These are phyloP conservation scores for Hirudo medicinalis DNA, from an alignment of 1,140 invertebrate species.

Conservation along the genomic window DNA sequence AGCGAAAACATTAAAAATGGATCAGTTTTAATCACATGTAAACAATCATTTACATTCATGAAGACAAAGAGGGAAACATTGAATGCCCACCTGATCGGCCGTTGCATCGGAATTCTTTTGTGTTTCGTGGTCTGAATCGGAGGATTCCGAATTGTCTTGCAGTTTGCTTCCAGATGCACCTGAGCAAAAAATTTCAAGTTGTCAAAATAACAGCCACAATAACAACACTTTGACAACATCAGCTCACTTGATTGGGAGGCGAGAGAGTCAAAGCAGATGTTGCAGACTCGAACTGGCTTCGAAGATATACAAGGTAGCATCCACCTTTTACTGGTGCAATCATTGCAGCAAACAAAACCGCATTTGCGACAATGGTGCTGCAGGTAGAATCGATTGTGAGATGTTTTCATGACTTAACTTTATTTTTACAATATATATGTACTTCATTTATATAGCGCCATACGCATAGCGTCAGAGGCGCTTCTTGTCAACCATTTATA, in stretches of 20 bases:
- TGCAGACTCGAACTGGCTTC: constrained; percentile 83
- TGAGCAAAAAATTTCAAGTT: neutral
- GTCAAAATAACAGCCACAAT: neutral
- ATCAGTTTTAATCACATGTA: neutral
- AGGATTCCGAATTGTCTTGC: constrained; percentile 7
- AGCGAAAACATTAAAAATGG: neutral
- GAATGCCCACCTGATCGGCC: constrained; percentile 18
- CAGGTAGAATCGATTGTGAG: constrained; percentile 29
- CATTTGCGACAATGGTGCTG: constrained; percentile 96
- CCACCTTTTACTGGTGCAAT: constrained; percentile 83
- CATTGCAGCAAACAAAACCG: constrained; percentile 89
- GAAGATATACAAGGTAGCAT: constrained; percentile 76
- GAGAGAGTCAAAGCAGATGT: constrained; percentile 75
- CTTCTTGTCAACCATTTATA: too few species aligned
- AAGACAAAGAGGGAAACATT: neutral
- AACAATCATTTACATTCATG: constrained; percentile 1
- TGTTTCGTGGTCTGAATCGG: constrained; percentile 2
- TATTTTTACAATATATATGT: too few species aligned
- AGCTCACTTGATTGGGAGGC: constrained; percentile 13
- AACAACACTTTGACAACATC: neutral
- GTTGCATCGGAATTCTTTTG: constrained; percentile 11
- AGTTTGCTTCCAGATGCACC: neutral
- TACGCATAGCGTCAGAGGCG: too few species aligned
- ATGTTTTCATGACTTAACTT: too few species aligned
- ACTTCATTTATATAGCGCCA: too few species aligned